Base-by-base conservation (phyloP, 2,113 vertebrate genomes). In the Paradoxurus hermaphroditus region DNA sequence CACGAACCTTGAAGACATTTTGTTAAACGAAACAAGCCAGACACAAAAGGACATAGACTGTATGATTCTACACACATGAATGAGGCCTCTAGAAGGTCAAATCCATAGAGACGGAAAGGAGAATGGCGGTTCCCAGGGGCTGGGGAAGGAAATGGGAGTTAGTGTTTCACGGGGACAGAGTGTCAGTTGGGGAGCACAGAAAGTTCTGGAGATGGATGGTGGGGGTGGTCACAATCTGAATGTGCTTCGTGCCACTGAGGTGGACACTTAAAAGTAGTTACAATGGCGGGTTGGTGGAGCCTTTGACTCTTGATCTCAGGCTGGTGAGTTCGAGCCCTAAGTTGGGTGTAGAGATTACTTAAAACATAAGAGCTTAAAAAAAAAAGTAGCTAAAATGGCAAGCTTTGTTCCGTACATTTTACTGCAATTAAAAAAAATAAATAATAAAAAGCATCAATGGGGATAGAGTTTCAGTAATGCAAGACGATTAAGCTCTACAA, bases 1-100 rank as follows among this genome's bases (percentile, higher is more conserved):
- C 1, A 0, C 3, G 4, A 39, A 39, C 8, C 39, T 41, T 15
- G 86, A 75, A 14, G 72, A 49, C 41, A 14, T 2, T 1, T 8
- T 0, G 10, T 27, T 36, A 6, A 36, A 31, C 36, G 51, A 73
- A n/a, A 53, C 27, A n/a, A 31, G 19, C 12, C 82, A 93, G 39
- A 4, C 49, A 41, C 14, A 12, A 46, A 68, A 65, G 18, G 59
- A 65, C 27, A 27, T 8, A 4, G 0, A 0, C 29, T 2, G 1
- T 4, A 1, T 15, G 16, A 72, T 15, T 27, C 39, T 21, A 8
- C 8, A 41, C 23, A 34, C 3, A 4, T 13, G 56, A 49, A 9
- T 13, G 56, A 49, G 70, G 21, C 3, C 3, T 29, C 15, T 0
- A 13, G 29, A 63, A 51, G 27, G 6, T 46, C 77, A 89, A 23